Percentiles rank a stretch among this genome's conserved stretches.
phyloP scores from a whole-genome alignment of 2,113 vertebrate genomes.

The Phasianus colchicus region DNA sequence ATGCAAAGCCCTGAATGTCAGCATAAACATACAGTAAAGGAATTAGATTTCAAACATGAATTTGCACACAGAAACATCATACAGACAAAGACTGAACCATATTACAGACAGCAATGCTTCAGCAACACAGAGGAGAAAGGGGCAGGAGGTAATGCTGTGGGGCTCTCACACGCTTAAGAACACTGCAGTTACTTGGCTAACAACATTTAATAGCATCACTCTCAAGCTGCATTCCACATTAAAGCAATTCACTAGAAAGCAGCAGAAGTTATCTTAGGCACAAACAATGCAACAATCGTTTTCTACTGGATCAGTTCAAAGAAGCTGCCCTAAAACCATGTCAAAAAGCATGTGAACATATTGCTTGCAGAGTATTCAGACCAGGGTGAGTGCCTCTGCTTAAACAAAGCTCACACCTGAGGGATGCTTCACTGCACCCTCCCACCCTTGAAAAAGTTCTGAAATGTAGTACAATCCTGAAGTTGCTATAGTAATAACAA shows the following conservation, averaged over 20 bases:
- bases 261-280: background rate
- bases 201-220: background rate
- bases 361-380: background rate
- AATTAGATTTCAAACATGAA: background rate
- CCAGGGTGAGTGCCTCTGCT: background rate
- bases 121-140: slow-evolving; percentile 28
- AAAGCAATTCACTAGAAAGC: background rate
- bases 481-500: background rate
- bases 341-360: background rate
- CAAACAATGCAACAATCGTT: background rate
- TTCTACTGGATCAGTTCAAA: background rate
- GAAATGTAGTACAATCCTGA: background rate
- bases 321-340: background rate
- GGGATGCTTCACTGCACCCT: background rate
- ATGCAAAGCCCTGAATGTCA: background rate
- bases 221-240: slow-evolving; percentile 7
- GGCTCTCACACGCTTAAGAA: background rate
- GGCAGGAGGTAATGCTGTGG: background rate
- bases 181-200: background rate
- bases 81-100: background rate
- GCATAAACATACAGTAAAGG: background rate
- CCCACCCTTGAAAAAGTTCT: background rate
- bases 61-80: background rate
- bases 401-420: background rate
- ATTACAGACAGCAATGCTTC: slow-evolving; percentile 5